Conservation (phyloP, 2,797 vertebrate genomes). For the Avahi laniger region DNA sequence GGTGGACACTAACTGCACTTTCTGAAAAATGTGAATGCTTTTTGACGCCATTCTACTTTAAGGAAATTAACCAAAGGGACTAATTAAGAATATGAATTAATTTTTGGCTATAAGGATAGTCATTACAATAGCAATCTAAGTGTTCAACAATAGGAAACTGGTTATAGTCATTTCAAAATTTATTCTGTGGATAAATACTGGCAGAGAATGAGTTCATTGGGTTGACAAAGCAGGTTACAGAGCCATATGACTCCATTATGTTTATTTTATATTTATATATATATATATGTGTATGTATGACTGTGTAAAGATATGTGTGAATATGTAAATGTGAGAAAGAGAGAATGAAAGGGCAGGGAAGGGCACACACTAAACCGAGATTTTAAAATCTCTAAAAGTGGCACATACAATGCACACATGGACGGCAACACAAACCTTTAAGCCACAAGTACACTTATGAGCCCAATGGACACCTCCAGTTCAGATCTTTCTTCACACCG, state of each 20-base stretch:
- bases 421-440: not conserved
- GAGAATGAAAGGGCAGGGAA: not conserved
- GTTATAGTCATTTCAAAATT: not conserved
- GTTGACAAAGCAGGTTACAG: slow-evolving; percentile 21
- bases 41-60: not conserved
- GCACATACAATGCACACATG: not conserved
- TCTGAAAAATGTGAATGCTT: slow-evolving; percentile 12
- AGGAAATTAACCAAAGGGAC: not conserved
- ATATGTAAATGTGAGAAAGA: not conserved
- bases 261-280: not conserved
- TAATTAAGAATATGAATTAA: slow-evolving; percentile 33
- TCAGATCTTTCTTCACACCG: not conserved
- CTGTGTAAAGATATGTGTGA: no score
- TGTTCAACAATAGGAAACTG: not conserved
- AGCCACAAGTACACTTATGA: not conserved
- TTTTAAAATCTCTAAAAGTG: not conserved
- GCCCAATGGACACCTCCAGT: not conserved
- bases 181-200: slow-evolving; percentile 46
- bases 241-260: not conserved
- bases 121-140: not conserved
- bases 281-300: not conserved
- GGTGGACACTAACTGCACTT: not conserved
- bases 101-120: not conserved
- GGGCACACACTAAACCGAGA: not conserved
- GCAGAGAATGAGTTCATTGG: slow-evolving; percentile 9